Base-by-base conservation (phyloP, 2,113 vertebrate genomes). In the Syngnathus scovelli region DNA sequence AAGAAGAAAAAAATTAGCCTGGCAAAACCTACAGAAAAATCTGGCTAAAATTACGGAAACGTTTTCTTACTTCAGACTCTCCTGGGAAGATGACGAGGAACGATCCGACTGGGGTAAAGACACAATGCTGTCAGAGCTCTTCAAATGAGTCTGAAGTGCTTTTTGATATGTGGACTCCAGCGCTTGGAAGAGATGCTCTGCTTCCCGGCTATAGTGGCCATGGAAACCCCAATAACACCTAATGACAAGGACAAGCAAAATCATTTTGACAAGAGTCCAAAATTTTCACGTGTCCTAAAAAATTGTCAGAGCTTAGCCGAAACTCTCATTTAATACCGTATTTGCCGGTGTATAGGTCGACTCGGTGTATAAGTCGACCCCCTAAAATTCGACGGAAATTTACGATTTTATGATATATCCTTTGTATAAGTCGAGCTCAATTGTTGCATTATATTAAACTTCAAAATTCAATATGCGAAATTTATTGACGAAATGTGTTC, bases 221-320 rank as follows among this genome's bases (percentile, higher is more conserved):
- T 98, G 97, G 87, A 99, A 99, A 68, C 95, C 93, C 96, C 97
- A 99, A 61, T 99, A 99, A 84, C 96, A 98, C 80, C 96, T 98
- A 72, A 52, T 21, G 49, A 63, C 12, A 2, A 46, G 19, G 52
- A 37, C 5, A 8, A 41, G 46, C 11, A 44, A 4, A 46, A 60
- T 5, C 6, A 37, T n/a, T 44, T 6, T 11, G 19, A 12, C 6
- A 4, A 49, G 49, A n/a, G 36, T n/a, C 4, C 15, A 66, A 66
- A 38, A 0, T 2, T 16, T 43, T 51, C 33, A 16, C 16, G 4
- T 60, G 10, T 38, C 33, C 43, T 23, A 16, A 36, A 6, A 18
- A 44, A 33, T 33, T 3, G 27, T 33, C 27, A 33, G 27, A 33
- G 2, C 2, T 3, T 3, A 33, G 27, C 27, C 3, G 43, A n/a